A percentile compares a stretch with the other conserved stretches of the same genome.
These are phyloP conservation scores for Mungos mungo DNA, from an alignment of 2,113 vertebrate species.

Conservation along the genomic window DNA sequence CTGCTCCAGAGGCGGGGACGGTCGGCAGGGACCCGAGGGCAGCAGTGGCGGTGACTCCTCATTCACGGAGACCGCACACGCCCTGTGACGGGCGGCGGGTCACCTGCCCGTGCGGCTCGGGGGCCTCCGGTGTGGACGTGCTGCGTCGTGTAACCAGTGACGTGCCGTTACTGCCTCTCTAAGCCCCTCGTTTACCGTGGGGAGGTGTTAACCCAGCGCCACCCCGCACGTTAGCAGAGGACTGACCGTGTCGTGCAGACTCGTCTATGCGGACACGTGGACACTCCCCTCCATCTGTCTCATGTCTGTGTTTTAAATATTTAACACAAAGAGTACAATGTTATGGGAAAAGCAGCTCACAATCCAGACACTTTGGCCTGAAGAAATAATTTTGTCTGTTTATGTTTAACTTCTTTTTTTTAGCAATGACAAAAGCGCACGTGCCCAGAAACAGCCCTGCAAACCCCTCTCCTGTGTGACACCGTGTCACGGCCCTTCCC, in stretches of 20 bases:
- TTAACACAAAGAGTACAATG: slow-evolving; percentile 4
- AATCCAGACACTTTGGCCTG: background rate
- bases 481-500: accelerated
- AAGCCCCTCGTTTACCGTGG: background rate
- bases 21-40: background rate
- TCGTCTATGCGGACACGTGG: background rate
- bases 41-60: background rate
- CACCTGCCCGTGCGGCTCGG: background rate
- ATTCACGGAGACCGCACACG: background rate
- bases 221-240: background rate
- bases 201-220: background rate
- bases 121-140: accelerated
- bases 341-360: slow-evolving; percentile 45
- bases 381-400: background rate
- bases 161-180: background rate
- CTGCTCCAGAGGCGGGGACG: background rate
- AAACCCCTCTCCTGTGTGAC: background rate
- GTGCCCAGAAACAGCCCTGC: background rate
- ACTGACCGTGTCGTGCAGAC: background rate
- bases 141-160: background rate
- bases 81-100: too few species aligned
- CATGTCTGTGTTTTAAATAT: slow-evolving; percentile 34
- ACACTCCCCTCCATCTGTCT: slow-evolving; percentile 9
- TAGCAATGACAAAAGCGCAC: background rate
- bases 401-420: slow-evolving; percentile 47